Evolutionary conservation across 2,113 vertebrate genomes (phyloP).

Genomic region (Archocentrus centrarchus): DNA sequence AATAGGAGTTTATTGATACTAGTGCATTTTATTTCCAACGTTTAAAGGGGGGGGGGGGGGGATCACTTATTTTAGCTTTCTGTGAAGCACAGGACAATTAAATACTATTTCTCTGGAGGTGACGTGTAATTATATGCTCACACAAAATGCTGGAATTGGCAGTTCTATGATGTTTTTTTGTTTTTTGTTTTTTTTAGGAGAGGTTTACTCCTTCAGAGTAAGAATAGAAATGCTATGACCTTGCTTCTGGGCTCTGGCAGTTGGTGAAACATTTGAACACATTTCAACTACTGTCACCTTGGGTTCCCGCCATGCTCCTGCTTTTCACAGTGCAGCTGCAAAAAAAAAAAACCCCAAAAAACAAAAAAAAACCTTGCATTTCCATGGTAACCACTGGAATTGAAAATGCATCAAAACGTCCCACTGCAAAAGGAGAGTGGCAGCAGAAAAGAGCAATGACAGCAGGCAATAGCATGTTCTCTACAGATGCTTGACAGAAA

Average conservation of each 20-base stretch:
- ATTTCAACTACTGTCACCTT: constrained; percentile 74
- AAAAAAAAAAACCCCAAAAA: background rate
- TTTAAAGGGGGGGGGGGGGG: too few species aligned
- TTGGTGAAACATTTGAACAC: constrained; percentile 65
- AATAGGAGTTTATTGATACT: background rate
- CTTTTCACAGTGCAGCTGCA: constrained; percentile 47
- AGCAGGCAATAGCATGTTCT: constrained; percentile 53
- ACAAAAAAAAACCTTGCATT: constrained; percentile 49
- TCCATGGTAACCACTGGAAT: constrained; percentile 76
- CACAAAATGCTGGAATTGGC: background rate
- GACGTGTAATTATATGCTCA: constrained; percentile 5
- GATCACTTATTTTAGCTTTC: background rate
- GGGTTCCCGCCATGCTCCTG: constrained; percentile 67
- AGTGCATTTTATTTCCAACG: background rate
- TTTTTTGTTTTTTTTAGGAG: constrained; percentile 17
- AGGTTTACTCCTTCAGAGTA: constrained; percentile 36
- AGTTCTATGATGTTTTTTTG: constrained; percentile 22
- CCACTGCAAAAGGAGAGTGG: constrained; percentile 53
- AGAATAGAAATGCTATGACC: constrained; percentile 59
- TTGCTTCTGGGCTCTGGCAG: constrained; percentile 60
- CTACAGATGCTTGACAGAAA: constrained; percentile 59
- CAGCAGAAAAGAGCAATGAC: constrained; percentile 58
- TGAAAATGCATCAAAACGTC: constrained; percentile 78
- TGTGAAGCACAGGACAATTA: background rate
- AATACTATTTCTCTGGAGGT: background rate